phyloP scores from a whole-genome alignment of 23 tunicate genomes.

The Ciona savignyi region DNA sequence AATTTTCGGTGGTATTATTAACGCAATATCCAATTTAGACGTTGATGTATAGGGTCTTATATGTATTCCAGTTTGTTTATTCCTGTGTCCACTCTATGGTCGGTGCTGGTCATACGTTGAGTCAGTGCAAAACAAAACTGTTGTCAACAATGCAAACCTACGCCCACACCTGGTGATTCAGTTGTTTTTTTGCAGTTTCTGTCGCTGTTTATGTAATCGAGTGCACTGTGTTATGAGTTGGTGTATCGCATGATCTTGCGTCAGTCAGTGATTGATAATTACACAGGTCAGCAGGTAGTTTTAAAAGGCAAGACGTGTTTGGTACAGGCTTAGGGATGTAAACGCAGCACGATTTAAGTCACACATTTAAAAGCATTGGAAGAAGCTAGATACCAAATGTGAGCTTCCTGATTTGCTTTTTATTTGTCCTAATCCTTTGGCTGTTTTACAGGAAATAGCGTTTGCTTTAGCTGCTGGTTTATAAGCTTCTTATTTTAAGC shows the following conservation, averaged over 20 bases:
- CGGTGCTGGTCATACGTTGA: neutral
- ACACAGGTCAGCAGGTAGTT: neutral
- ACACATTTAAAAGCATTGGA: no score
- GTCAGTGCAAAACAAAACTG: neutral
- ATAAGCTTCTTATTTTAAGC: neutral
- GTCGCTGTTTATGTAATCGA: neutral
- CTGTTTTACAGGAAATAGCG: neutral
- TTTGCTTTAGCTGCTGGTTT: neutral
- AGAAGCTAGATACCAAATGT: no score
- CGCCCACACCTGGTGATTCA: neutral
- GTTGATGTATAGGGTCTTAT: no score
- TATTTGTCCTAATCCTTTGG: neutral
- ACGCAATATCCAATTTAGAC: no score
- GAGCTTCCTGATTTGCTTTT: neutral
- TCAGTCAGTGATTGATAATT: neutral
- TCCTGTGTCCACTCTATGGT: no score
- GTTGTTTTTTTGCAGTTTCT: neutral
- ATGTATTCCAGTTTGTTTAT: no score
- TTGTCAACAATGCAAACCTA: neutral
- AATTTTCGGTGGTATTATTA: no score
- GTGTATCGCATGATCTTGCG: neutral
- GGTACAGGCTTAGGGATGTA: no score
- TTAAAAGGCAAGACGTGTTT: neutral
- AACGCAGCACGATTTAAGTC: neutral
- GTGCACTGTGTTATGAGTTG: neutral